Evolutionary conservation across 2,888 invertebrate genomes (phyloP), one percentile per base, ranked within the genome.

Genomic region (Drosophila pseudotalamancana): DNA sequence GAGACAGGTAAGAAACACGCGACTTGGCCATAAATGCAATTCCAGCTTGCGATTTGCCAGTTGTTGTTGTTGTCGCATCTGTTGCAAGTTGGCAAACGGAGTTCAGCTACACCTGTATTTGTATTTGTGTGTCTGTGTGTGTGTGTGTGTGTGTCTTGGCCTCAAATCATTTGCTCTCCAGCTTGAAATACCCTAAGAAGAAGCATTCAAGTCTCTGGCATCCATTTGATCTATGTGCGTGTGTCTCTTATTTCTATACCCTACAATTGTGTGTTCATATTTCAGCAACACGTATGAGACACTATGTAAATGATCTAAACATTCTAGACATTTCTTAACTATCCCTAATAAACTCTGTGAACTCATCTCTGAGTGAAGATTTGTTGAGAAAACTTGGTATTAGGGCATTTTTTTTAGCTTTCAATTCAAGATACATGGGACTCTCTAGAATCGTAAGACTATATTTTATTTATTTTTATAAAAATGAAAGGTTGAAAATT

Each of bases 1-100:
- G 45, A 75, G 74, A 66, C 72, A 50, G 79, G 62, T 62, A 67
- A 76, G 62, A 63, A 80, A 83, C 80, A 80, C 80, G 80, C 80
- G 81, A 83, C 87, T 73, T 83, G 81, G 84, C 84, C 87, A 81
- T 84, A 87, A 84, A 84, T 80, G 84, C 87, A 72, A 77, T 73
- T 79, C 67, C 75, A 74, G 69, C 61, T 76, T 65, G 73, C 72
- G 55, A 73, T 56, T 48, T 46, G 43, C 37, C 50, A 55, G 60
- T 45, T 11, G 55, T 43, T 40, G 46, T 50, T 27, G 75, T 59
- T 43, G 65, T 57, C 72, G 61, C 76, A 56, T 79, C 49, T 53
- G 64, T 53, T 54, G 59, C 63, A 68, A 51, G 39, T 54, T 55
- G 64, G 81, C 46, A 59, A 55, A 49, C 51, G 76, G 18, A 57